A percentile compares a stretch with the other conserved stretches of the same genome.
Evolutionary conservation across 2,797 vertebrate genomes (phyloP).

Genomic region (Thunnus albacares): DNA sequence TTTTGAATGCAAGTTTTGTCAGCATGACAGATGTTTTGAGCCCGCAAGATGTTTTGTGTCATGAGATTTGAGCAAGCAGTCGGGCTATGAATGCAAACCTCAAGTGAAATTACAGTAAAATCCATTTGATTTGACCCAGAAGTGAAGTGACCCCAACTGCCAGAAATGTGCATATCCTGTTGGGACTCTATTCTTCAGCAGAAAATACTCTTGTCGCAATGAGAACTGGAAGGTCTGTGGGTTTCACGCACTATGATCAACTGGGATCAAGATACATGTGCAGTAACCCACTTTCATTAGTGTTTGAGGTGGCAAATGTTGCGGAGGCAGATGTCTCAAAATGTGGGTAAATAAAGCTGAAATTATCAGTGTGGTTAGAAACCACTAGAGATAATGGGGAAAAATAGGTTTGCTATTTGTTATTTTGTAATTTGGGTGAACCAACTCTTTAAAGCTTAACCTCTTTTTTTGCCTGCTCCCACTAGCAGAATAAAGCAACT

Average conservation of each 20-base stretch:
- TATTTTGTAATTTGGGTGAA: too few species aligned
- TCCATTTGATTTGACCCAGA: neutral
- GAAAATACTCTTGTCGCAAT: neutral
- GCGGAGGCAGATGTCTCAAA: conserved; percentile 1
- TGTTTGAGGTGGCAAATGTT: neutral
- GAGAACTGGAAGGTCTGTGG: neutral
- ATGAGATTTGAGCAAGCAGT: neutral
- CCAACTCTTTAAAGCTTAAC: too few species aligned
- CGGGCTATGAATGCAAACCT: neutral
- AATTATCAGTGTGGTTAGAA: neutral
- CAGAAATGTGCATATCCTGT: neutral
- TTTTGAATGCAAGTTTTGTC: neutral
- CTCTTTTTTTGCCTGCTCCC: too few species aligned
- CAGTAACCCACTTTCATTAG: neutral
- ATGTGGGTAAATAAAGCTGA: neutral
- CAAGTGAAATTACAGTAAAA: conserved; percentile 16
- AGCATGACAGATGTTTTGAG: neutral
- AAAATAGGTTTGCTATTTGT: neutral
- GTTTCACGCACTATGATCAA: neutral
- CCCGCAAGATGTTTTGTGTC: neutral
- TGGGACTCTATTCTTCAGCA: neutral
- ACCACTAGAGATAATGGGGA: neutral
- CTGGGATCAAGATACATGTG: too few species aligned
- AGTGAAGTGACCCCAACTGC: neutral
- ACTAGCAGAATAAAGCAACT: neutral